A percentile compares a stretch with the other conserved stretches of the same genome.
Evolutionary conservation across 2,797 vertebrate genomes (phyloP).

Genomic region (Helostoma temminkii): DNA sequence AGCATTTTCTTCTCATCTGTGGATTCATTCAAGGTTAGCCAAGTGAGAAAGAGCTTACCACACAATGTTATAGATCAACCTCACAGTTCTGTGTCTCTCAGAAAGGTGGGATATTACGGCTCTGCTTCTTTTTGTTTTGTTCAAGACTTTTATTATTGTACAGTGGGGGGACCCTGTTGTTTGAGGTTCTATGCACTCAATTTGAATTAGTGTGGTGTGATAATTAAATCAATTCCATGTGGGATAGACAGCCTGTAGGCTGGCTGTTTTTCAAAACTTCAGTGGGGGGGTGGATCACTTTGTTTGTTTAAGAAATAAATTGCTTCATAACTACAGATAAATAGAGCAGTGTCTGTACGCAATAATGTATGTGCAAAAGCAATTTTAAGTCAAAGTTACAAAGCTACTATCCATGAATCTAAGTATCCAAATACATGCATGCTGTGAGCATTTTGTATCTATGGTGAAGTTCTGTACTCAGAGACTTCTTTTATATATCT

Average conservation of each 20-base stretch:
- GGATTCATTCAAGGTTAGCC: constrained; percentile 85
- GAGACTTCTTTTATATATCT: not conserved
- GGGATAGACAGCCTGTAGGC: constrained; percentile 38
- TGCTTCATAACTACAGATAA: constrained; percentile 16
- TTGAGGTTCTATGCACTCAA: constrained; percentile 41
- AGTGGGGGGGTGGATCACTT: constrained; percentile 21
- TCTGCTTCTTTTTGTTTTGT: constrained; percentile 61
- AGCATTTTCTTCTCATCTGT: constrained; percentile 83
- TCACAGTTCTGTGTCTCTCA: constrained; percentile 57
- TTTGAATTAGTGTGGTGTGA: constrained; percentile 32
- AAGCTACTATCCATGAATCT: not conserved
- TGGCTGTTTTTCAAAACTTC: constrained; percentile 29
- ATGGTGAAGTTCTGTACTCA: not conserved
- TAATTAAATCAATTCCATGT: constrained; percentile 68
- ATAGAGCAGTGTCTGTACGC: too few species aligned
- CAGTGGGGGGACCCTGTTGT: constrained; percentile 51
- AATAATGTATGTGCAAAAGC: too few species aligned
- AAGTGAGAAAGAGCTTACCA: constrained; percentile 82
- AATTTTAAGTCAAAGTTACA: too few species aligned
- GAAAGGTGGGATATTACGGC: constrained; percentile 74
- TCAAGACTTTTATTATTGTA: constrained; percentile 30
- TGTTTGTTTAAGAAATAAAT: constrained; percentile 34
- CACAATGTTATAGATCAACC: constrained; percentile 61
- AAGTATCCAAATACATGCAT: not conserved
- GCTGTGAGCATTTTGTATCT: not conserved